Base-by-base conservation (phyloP, 2,888 invertebrate genomes). In the Pachycephus smyrnensis region DNA sequence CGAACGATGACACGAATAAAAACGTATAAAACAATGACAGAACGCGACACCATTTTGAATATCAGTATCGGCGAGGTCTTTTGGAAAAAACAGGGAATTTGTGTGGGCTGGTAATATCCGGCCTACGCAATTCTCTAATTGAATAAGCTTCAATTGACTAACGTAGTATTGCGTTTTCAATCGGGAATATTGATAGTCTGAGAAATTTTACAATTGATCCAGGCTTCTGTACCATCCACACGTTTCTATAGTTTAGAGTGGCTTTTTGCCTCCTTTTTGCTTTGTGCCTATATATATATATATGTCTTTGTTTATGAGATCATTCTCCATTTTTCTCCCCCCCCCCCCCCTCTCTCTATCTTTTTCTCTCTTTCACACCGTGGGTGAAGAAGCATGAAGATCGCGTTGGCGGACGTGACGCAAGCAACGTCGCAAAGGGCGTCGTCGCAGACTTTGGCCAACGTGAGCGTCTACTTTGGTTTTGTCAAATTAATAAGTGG, bases 371-470 rank as follows among this genome's bases (percentile, higher is more conserved):
- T 73, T 76, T 80, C 30, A 36, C 76, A 73, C 76, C 76, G 75
- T 77, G 73, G 76, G 73, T 33, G 73, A 69, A 76, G 69, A 73
- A 76, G 77, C 75, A 80, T 82, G 76, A 79, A 81, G 79, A 81
- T 75, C 68, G 78, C 82, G 82, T 81, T 80, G 79, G 79, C 79
- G 79, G 73, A 76, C 74, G 75, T 81, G 80, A 81, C 80, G 80
- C 76, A 81, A 79, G 30, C 33, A 15, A 6, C 40, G 40, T 0
- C 9, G 15, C 55, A 55, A 55, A 55, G 55, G 55, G 55, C 55
- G 23, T 55, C 55, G 23, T 23, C 23, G 23, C 55, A 15, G 55
- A 55, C 23, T 23, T 55, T 55, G 23, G 55, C 23, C 55, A 55
- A 55, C 55, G 55, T 9, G 2, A 55, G 23, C 55, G 23, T 55